Evolutionary conservation across 2,888 invertebrate species (phyloP).

Genomic region (Rhamnusium bicolor): DNA sequence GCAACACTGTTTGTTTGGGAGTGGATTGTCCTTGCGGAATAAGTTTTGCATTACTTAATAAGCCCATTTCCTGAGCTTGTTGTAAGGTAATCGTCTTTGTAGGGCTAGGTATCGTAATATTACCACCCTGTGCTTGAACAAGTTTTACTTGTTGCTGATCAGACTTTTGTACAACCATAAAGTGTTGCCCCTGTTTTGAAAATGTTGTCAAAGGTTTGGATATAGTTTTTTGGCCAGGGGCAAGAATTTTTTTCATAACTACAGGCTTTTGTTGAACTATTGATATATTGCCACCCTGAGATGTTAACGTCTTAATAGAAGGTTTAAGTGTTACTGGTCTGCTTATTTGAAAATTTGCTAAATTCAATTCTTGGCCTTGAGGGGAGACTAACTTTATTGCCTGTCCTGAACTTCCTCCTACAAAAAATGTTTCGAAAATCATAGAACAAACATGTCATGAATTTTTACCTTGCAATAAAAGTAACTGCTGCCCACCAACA

Average conservation of each 20-base stretch:
- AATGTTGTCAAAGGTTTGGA: constrained; percentile 57
- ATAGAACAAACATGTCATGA: not conserved
- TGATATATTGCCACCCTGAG: constrained; percentile 55
- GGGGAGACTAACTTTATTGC: constrained; percentile 68
- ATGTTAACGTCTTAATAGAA: constrained; percentile 60
- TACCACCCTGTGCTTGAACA: constrained; percentile 54
- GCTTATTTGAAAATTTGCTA: constrained; percentile 65
- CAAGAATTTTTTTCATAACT: constrained; percentile 67
- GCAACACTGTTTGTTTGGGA: constrained; percentile 69
- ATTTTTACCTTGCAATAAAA: constrained; percentile 69
- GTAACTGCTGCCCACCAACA: constrained; percentile 70
- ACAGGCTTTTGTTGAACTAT: constrained; percentile 64
- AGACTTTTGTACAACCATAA: constrained; percentile 64
- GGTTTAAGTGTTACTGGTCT: constrained; percentile 67
- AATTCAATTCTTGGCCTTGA: constrained; percentile 66
- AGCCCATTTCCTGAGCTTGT: constrained; percentile 78
- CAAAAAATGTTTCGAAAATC: constrained; percentile 23
- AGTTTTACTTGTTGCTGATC: constrained; percentile 58
- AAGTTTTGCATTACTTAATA: constrained; percentile 73
- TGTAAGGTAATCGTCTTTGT: constrained; percentile 78
- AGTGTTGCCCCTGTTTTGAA: constrained; percentile 59
- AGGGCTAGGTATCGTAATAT: constrained; percentile 64
- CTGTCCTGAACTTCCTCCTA: constrained; percentile 62
- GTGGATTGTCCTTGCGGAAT: constrained; percentile 66
- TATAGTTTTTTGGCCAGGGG: constrained; percentile 55